Percentiles rank a stretch among this genome's conserved stretches.
Evolutionary conservation across 2,797 vertebrate species (phyloP).

Genomic region (Remorina albescens): DNA sequence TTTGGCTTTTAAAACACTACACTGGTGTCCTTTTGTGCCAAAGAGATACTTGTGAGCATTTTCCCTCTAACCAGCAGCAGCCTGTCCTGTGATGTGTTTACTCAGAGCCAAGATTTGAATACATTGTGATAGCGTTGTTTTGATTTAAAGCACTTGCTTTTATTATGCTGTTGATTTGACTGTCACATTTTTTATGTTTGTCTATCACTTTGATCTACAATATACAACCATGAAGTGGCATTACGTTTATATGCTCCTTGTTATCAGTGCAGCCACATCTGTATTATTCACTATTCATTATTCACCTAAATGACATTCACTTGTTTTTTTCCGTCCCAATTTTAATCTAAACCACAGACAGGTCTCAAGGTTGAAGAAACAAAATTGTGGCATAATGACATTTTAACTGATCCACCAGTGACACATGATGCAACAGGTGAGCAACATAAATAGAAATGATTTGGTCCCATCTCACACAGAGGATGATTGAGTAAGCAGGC

Average conservation of each 20-base stretch:
- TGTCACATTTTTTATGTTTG: background rate
- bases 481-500: too few species aligned
- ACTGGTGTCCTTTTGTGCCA: background rate
- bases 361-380: background rate
- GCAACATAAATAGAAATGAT: background rate
- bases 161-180: background rate
- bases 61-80: too few species aligned
- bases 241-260: background rate
- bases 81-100: background rate
- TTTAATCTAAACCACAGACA: background rate
- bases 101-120: background rate
- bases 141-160: background rate
- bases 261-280: background rate
- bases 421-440: constrained; percentile 17
- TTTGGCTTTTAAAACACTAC: background rate
- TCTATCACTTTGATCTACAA: background rate
- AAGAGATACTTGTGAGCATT: background rate
- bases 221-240: background rate
- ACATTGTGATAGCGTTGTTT: too few species aligned
- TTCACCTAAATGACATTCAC: too few species aligned
- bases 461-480: background rate
- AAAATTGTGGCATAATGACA: constrained; percentile 8
- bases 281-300: too few species aligned
- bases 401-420: constrained; percentile 10
- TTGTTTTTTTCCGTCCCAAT: background rate